Percentiles rank a stretch among this genome's conserved stretches.
phyloP scores from a whole-genome alignment of 2,888 invertebrate species.

The Mayetiola destructor region DNA sequence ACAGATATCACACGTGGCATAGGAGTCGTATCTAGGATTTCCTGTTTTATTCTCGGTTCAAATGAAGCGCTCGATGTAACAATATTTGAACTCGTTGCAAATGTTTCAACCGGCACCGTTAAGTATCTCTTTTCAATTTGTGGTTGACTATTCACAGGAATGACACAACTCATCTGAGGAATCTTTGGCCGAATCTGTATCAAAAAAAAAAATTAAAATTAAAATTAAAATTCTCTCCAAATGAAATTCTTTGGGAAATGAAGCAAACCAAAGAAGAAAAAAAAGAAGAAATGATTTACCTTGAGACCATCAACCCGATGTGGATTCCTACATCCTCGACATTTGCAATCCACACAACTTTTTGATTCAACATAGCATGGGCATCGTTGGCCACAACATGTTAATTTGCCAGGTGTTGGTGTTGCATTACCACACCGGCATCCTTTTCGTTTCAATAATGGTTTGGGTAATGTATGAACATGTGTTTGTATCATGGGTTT shows the following conservation, averaged over 20 bases:
- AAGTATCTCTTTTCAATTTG: constrained; percentile 18
- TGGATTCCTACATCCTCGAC: constrained; percentile 85
- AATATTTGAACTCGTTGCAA: background rate
- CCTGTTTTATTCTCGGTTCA: background rate
- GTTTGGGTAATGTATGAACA: no score
- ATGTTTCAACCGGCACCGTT: constrained; percentile 14
- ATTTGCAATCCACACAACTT: constrained; percentile 79
- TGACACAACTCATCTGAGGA: constrained; percentile 49
- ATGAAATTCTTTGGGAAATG: constrained; percentile 4
- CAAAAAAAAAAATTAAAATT: constrained; percentile 15
- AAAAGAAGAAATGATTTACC: constrained; percentile 35
- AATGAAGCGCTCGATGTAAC: background rate
- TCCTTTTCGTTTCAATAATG: constrained; percentile 47
- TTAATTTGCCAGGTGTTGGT: constrained; percentile 73
- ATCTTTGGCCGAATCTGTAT: constrained; percentile 50
- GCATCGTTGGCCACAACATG: constrained; percentile 87
- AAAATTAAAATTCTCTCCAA: constrained; percentile 5
- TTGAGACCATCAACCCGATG: constrained; percentile 69
- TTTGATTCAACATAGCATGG: constrained; percentile 86
- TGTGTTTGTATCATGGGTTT: constrained; percentile 13
- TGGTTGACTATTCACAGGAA: constrained; percentile 35
- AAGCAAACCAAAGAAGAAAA: background rate
- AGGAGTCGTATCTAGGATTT: background rate
- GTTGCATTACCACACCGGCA: constrained; percentile 88
- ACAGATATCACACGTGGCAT: background rate